phyloP scores from a whole-genome alignment of 1,140 invertebrate species.

The Drosophila murphyi region DNA sequence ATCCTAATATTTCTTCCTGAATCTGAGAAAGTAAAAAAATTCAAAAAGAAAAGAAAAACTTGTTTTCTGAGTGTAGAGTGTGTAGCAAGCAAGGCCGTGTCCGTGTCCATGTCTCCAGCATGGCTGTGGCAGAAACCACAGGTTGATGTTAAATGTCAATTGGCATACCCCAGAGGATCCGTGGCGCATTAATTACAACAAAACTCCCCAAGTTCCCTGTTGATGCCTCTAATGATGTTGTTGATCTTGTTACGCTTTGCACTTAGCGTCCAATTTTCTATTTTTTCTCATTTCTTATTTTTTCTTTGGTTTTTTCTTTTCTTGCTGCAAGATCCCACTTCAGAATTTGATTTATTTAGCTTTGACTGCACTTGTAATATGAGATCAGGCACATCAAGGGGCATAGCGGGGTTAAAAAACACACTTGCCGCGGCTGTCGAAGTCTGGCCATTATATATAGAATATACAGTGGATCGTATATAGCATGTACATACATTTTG shows the following conservation, averaged over 20 bases:
- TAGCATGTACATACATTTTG: not conserved
- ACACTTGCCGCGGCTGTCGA: constrained; percentile 29
- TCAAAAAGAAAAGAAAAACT: too few species aligned
- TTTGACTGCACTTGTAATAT: constrained; percentile 74
- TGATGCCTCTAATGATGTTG: constrained; percentile 74
- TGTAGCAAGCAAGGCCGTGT: not conserved
- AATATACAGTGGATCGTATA: not conserved
- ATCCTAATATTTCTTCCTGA: too few species aligned
- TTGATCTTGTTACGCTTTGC: constrained; percentile 76
- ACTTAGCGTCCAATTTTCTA: constrained; percentile 54
- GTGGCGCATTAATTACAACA: constrained; percentile 69
- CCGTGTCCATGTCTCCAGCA: constrained; percentile 3
- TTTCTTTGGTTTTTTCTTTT: constrained; percentile 6
- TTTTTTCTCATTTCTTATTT: constrained; percentile 14
- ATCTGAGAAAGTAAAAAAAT: too few species aligned
- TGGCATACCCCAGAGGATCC: constrained; percentile 76
- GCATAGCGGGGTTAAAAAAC: constrained; percentile 7
- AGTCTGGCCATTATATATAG: not conserved
- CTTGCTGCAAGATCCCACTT: constrained; percentile 30
- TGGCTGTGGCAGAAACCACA: constrained; percentile 52
- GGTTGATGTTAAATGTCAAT: constrained; percentile 83
- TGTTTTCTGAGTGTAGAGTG: too few species aligned
- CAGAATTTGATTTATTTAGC: constrained; percentile 74
- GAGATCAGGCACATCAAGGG: constrained; percentile 34
- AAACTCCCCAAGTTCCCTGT: constrained; percentile 31